Conservation (phyloP, 1,140 invertebrate species). For the Leptestheria dahalacensis region DNA sequence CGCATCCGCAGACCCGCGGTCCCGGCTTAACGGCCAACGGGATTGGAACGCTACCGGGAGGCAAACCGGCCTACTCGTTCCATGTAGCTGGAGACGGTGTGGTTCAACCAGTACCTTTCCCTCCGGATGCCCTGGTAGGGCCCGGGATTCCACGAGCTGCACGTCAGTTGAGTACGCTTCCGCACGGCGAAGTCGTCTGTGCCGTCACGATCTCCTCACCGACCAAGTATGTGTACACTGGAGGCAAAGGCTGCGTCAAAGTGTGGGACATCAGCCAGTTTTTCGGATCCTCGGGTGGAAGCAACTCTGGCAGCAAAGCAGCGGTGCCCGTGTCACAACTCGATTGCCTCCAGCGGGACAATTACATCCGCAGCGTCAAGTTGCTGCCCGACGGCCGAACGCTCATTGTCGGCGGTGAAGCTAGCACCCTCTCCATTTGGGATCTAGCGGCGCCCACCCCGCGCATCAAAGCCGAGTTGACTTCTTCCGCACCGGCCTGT, state of each 20-base stretch:
- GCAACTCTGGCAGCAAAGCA: conserved; percentile 6
- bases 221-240: conserved; percentile 90
- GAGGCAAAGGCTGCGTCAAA: conserved; percentile 96
- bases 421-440: conserved; percentile 90
- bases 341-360: conserved; percentile 89
- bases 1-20: conserved; percentile 5
- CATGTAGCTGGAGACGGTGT: conserved; percentile 73
- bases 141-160: conserved; percentile 85
- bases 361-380: conserved; percentile 95
- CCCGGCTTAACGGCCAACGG: conserved; percentile 2
- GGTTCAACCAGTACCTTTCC: conserved; percentile 85
- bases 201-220: conserved; percentile 72
- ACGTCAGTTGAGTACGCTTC: conserved; percentile 73
- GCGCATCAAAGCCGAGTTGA: conserved; percentile 79
- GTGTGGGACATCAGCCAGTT: conserved; percentile 57
- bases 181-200: conserved; percentile 89
- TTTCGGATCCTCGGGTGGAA: conserved; percentile 2
- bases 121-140: conserved; percentile 80
- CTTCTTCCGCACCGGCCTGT: conserved; percentile 91
- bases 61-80: conserved; percentile 64
- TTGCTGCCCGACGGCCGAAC: conserved; percentile 88
- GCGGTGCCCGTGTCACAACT: conserved; percentile 62
- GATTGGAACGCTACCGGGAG: conserved; percentile 6
- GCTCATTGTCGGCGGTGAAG: conserved; percentile 91
- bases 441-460: conserved; percentile 80